Evolutionary conservation across 2,113 vertebrate species (phyloP), one percentile per base, ranked within the genome.

Genomic region (Struthidea cinerea): DNA sequence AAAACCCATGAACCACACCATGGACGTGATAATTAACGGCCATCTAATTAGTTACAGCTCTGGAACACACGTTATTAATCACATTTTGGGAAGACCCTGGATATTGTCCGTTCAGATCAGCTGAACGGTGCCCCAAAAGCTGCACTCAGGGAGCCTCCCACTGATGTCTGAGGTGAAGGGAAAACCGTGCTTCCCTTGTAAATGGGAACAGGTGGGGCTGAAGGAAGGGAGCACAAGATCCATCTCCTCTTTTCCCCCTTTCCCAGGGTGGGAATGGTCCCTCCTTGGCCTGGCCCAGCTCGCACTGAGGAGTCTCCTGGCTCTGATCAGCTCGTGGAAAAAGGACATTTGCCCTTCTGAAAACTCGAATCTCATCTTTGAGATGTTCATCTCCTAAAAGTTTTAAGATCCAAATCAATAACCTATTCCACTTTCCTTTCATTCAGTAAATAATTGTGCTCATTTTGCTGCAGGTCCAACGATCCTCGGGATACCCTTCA

Each of bases 1-100:
- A 59, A 47, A 19, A 1, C 1, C 10, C 11, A 52, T 9, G 5
- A 78, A 32, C n/a, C 30, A 11, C 32, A n/a, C 44, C 7, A 19
- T 3, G 20, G 83, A 41, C 16, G 4, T 57, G 32, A 27, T 13
- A 47, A 46, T 32, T 46, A 44, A 61, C n/a, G 42, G 41, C 13
- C 14, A 4, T 16, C 5, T 18, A 16, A 46, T 60, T 7, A 87
- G 16, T 37, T 16, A 19, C 42, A 81, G 50, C 44, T 63, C 69
- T 3, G 5, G 16, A 59, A 33, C 28, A 10, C 3, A 21, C 0
- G 0, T 21, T 30, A 35, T 47, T 27, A 33, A 33, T 75, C 28
- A 3, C 7, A 0, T 33, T 67, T 3, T 3, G 33, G 65, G 59
- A 56, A 65, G 56, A 69, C 19, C 8, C 47, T 12, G n/a, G 3